Conservation (phyloP, 2,888 invertebrate genomes). For the Ormyrus pomaceus region DNA sequence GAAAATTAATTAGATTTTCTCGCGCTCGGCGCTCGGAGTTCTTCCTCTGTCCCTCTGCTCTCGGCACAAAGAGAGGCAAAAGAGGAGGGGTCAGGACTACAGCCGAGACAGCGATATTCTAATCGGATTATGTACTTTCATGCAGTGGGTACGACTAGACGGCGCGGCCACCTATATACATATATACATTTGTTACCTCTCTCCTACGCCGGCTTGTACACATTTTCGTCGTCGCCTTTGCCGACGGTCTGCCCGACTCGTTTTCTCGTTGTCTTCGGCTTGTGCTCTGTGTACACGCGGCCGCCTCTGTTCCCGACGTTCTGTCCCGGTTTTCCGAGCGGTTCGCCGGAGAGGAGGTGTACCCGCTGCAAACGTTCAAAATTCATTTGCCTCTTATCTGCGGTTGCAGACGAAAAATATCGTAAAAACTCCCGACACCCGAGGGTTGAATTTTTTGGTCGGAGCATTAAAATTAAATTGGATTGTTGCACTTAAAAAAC, state of each 20-base stretch:
- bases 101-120: constrained; percentile 56
- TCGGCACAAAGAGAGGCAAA: constrained; percentile 21
- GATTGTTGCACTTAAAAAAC: too few species aligned
- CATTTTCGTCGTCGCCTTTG: not conserved
- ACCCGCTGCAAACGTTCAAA: not conserved
- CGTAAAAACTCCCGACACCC: too few species aligned
- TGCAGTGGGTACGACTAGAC: constrained; percentile 14
- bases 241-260: constrained; percentile 6
- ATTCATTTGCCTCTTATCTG: not conserved
- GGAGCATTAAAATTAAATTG: too few species aligned
- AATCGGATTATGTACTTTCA: constrained; percentile 66
- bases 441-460: too few species aligned
- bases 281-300: too few species aligned
- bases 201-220: not conserved
- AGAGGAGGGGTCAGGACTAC: not conserved
- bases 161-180: not conserved
- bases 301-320: too few species aligned
- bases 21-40: constrained; percentile 39
- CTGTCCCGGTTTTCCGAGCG: not conserved
- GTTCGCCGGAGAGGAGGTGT: not conserved
- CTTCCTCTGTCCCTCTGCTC: too few species aligned
- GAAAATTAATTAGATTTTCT: constrained; percentile 67
- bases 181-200: not conserved
- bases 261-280: constrained; percentile 1
- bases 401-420: too few species aligned